Conservation (phyloP, 1,140 invertebrate species). For the Bombus terrestris region DNA sequence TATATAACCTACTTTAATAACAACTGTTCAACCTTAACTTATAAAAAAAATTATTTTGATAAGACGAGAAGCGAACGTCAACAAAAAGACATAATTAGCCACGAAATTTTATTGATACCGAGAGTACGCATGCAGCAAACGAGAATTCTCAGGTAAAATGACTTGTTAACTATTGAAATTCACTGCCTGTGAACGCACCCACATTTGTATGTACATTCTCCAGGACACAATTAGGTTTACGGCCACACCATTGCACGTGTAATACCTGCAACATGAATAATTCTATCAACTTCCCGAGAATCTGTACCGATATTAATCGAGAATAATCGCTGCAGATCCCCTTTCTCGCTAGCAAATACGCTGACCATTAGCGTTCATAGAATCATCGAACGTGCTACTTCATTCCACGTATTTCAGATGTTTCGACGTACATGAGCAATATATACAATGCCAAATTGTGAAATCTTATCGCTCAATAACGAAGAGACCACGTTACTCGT, state of each 20-base stretch:
- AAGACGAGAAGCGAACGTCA: neutral
- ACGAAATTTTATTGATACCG: neutral
- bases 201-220: constrained; percentile 41
- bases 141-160: neutral
- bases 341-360: constrained; percentile 56
- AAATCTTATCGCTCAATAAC: neutral
- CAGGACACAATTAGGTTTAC: constrained; percentile 67
- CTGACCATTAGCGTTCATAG: constrained; percentile 68
- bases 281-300: constrained; percentile 67
- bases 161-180: constrained; percentile 40
- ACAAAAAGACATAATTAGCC: too few species aligned
- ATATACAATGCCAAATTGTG: neutral
- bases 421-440: neutral
- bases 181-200: constrained; percentile 7
- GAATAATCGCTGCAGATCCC: constrained; percentile 51
- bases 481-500: neutral
- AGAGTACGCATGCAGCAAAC: neutral
- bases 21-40: too few species aligned
- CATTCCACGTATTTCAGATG: neutral
- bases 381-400: constrained; percentile 54
- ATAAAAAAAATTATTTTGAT: neutral
- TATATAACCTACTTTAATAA: too few species aligned
- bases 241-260: constrained; percentile 60
- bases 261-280: constrained; percentile 73
- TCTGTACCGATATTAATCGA: constrained; percentile 72